A percentile compares a stretch with the other conserved stretches of the same genome.
Evolutionary conservation across 2,888 invertebrate species (phyloP).

Genomic region (Thereva nobilitata): DNA sequence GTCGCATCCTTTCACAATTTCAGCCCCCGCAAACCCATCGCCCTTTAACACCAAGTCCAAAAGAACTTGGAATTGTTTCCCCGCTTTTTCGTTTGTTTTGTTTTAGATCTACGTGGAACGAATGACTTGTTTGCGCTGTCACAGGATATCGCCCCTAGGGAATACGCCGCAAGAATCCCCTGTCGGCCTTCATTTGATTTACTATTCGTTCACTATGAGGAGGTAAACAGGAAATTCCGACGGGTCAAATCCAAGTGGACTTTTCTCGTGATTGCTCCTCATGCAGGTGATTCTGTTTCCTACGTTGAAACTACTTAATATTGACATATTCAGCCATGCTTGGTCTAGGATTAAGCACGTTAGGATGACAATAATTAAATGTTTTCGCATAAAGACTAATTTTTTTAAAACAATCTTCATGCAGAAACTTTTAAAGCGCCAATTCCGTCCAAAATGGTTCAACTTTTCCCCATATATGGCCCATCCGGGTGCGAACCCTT

Average conservation of each 20-base stretch:
- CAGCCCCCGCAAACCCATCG: not conserved
- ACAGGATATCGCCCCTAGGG: slow-evolving; percentile 37
- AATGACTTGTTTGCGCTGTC: slow-evolving; percentile 40
- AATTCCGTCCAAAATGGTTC: too few species aligned
- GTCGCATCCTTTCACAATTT: slow-evolving; percentile 1
- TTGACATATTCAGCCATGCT: too few species aligned
- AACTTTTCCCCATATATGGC: too few species aligned
- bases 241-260: not conserved
- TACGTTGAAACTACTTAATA: too few species aligned
- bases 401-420: too few species aligned
- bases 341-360: too few species aligned
- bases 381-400: too few species aligned
- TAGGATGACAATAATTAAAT: too few species aligned
- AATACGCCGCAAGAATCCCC: slow-evolving; percentile 19
- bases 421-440: too few species aligned
- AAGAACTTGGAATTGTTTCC: slow-evolving; percentile 6
- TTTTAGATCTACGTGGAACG: slow-evolving; percentile 30
- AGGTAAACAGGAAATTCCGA: slow-evolving; percentile 16
- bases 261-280: too few species aligned
- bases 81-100: slow-evolving; percentile 24
- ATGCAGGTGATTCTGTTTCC: too few species aligned
- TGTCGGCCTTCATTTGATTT: slow-evolving; percentile 17
- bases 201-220: slow-evolving; percentile 12
- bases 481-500: too few species aligned
- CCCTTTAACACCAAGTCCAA: slow-evolving; percentile 13